A percentile compares a stretch with the other conserved stretches of the same genome.
Conservation (phyloP, 2,797 vertebrate genomes). For the Phataginus tricuspis region DNA sequence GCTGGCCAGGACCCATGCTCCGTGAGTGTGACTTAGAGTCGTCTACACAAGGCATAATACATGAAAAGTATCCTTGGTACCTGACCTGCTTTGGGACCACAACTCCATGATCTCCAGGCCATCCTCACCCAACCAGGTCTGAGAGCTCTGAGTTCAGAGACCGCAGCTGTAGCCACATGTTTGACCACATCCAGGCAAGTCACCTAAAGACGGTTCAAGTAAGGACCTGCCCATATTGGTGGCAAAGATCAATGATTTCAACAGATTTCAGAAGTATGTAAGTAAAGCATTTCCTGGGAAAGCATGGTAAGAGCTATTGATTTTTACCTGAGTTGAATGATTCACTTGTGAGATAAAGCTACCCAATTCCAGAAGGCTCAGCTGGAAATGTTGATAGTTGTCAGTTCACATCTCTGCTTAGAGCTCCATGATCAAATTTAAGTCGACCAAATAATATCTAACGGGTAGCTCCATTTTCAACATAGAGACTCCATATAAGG, state of each 20-base stretch:
- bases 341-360: background rate
- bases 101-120: background rate
- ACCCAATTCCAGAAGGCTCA: background rate
- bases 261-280: background rate
- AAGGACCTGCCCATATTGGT: background rate
- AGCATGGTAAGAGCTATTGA: background rate
- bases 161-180: background rate
- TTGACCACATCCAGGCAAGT: background rate
- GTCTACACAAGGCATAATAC: background rate
- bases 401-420: background rate
- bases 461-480: background rate
- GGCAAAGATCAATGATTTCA: constrained; percentile 50
- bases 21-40: background rate
- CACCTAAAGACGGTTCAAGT: background rate
- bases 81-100: background rate
- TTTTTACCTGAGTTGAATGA: background rate
- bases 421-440: constrained; percentile 42
- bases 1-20: background rate
- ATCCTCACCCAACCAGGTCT: constrained; percentile 40
- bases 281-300: constrained; percentile 25
- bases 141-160: background rate
- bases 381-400: background rate
- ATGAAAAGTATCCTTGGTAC: background rate
- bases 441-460: background rate
- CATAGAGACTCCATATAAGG: background rate